Percentiles rank a stretch among this genome's conserved stretches.
Conservation (phyloP, 2,797 vertebrate species). For the Arnoldichthys spilopterus region DNA sequence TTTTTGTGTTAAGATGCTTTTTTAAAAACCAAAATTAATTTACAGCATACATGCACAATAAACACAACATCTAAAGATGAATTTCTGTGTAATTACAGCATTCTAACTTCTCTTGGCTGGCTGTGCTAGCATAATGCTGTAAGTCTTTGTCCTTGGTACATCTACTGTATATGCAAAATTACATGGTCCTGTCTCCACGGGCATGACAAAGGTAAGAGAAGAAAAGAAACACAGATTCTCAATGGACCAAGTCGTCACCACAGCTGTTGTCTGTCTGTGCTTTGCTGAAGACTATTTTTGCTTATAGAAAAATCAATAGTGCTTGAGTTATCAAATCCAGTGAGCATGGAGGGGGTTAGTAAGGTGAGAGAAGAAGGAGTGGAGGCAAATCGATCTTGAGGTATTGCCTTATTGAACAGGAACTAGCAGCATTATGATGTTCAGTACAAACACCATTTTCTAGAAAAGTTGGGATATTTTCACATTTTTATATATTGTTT, state of each 20-base stretch:
- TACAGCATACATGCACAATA: too few relatives aligned
- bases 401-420: conserved; percentile 90
- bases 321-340: conserved; percentile 89
- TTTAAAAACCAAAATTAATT: too few relatives aligned
- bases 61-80: too few relatives aligned
- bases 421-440: conserved; percentile 82
- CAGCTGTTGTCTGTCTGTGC: conserved; percentile 68
- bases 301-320: conserved; percentile 95
- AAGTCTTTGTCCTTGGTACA: not conserved
- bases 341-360: conserved; percentile 71
- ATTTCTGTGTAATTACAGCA: too few relatives aligned
- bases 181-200: not conserved
- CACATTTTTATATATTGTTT: too few relatives aligned
- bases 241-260: conserved; percentile 62
- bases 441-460: too few relatives aligned
- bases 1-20: too few relatives aligned
- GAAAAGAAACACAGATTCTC: conserved; percentile 53
- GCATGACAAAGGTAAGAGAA: not conserved
- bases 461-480: too few relatives aligned
- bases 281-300: conserved; percentile 81
- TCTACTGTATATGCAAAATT: not conserved
- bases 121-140: not conserved
- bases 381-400: conserved; percentile 90
- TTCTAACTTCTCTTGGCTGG: not conserved
- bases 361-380: conserved; percentile 73